Evolutionary conservation across 2,888 invertebrate genomes (phyloP), one percentile per base, ranked within the genome.

Genomic region (Yponomeuta plumbellus): DNA sequence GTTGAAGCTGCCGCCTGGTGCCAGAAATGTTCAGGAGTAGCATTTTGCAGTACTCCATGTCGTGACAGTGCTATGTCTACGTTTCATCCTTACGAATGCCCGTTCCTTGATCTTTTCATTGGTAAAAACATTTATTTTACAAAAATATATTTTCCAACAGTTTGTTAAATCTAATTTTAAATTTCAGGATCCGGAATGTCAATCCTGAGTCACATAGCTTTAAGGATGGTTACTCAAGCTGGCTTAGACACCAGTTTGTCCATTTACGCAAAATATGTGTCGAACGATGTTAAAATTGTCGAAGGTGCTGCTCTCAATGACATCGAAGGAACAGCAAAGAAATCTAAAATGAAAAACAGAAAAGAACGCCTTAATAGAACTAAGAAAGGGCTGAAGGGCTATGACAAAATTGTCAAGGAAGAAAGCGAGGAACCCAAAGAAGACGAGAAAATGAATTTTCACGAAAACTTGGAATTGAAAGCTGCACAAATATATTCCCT

Each of bases 61-160:
- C 91, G 94, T 71, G 93, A 94, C 58, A 79, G 80, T 1, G 96
- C 96, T 0, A 74, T 93, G 0, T 79, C 88, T 3, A 92, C 93
- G 0, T 97, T 96, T 77, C 97, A 97, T 80, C 85, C 89, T 44
- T 94, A 93, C 76, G 97, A 97, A 82, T 97, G 97, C 76, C 93
- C 93, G 72, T 94, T 94, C 74, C 84, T 95, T 74, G 95, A 95
- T 71, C 85, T 97, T 10, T 92, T 96, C 65, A 94, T 95, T 70
- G 97, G 96, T 91, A 81, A 80, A 17, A 11, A 20, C 44, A 5
- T 52, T 44, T 44, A 10, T 6, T 44, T 13, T 6, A 44, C 2
- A 44, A 44, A 26, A 2, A 26, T 5, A 26, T 26, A 4, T 26
- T 5, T 5, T 26, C 3, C 2, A 2, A 26, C 2, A 26, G 26